Base-by-base conservation (phyloP, 2,888 invertebrate species). In the Cylindroiulus punctatus region DNA sequence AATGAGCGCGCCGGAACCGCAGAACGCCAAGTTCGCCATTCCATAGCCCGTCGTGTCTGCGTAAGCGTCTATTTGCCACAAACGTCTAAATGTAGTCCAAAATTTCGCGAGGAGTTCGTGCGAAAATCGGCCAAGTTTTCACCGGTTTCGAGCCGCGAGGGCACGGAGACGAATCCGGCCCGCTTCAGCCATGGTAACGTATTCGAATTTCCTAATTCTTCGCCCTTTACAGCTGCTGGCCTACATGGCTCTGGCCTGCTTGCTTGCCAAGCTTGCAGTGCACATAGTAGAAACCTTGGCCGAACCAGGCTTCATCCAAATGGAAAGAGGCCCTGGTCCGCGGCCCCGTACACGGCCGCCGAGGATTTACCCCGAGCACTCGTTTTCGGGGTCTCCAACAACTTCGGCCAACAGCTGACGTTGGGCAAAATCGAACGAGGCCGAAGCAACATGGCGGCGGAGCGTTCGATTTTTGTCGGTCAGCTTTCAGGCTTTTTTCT, bases 391-490 rank as follows among this genome's bases (percentile, higher is more conserved):
- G 14, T 17, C 14, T 14, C 0, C 2, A 30, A 32, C 30, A 76
- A 76, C 76, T 76, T 76, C 32, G 76, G 14, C 76, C 30, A 76
- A 76, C 76, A 76, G 76, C 76, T 76, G 76, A 76, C 76, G 76
- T 76, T 76, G 30, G 30, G 7, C 36, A 32, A 76, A 65, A 26
- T 76, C 30, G 30, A 76, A 76, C 76, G 76, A 14, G 12, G 12
- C 26, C 30, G 76, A 76, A 76, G 76, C 76, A 76, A 76, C 76
- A 76, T 76, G 76, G 76, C 76, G 76, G 76, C 76, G 30, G n/a
- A n/a, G 30, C 76, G 30, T 76, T 76, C 76, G 76, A 76, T 76
- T 32, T 76, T 76, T 76, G 76, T 76, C 76, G 76, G 76, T 76
- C 76, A 76, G 76, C 30, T 14, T 30, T 26, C 76, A 4, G 76